Conservation (phyloP, 2,888 invertebrate genomes). For the Crematogaster levior region DNA sequence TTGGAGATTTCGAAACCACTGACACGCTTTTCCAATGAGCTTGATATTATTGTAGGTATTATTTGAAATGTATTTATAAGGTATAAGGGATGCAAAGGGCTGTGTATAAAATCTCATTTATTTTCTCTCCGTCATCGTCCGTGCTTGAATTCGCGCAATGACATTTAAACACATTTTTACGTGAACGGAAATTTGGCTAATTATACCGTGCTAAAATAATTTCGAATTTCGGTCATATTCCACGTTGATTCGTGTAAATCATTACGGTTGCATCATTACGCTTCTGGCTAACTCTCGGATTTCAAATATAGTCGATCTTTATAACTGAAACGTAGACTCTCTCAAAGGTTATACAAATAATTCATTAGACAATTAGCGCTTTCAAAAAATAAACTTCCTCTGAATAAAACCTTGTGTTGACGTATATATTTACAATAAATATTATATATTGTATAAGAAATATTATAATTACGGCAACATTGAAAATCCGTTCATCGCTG, state of each 20-base stretch:
- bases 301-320: slow-evolving; percentile 7
- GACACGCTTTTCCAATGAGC: background rate
- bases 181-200: slow-evolving; percentile 60
- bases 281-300: slow-evolving; percentile 1
- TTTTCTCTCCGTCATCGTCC: background rate
- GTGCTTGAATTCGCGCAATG: background rate
- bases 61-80: background rate
- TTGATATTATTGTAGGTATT: background rate
- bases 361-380: background rate
- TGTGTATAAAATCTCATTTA: background rate
- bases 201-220: slow-evolving; percentile 59
- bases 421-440: background rate
- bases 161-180: slow-evolving; percentile 34
- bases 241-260: slow-evolving; percentile 57
- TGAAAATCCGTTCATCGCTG: background rate
- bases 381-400: background rate
- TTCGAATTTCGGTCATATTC: slow-evolving; percentile 37
- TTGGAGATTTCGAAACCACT: background rate
- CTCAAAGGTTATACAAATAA: background rate
- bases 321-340: background rate
- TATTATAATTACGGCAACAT: background rate
- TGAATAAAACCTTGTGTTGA: background rate
- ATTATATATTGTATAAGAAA: background rate
- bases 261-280: slow-evolving; percentile 57
- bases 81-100: background rate